Evolutionary conservation across 2,888 invertebrate genomes (phyloP).

Genomic region (Mystacides longicornis): DNA sequence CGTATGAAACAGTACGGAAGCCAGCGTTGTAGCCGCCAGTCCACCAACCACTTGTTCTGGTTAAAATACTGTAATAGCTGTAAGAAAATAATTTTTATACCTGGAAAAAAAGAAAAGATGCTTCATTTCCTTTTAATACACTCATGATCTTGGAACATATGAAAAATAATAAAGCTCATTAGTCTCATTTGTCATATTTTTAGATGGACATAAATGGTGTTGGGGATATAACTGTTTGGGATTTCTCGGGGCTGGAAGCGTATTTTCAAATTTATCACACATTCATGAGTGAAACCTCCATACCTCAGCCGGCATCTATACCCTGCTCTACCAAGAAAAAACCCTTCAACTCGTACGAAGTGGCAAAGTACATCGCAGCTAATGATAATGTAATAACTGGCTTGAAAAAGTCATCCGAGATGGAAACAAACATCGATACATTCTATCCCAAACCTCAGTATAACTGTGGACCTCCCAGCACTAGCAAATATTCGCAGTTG

Average conservation of each 20-base stretch:
- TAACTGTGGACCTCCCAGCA: constrained; percentile 9
- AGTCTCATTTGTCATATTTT: constrained; percentile 28
- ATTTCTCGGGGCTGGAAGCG: constrained; percentile 69
- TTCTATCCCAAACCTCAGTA: constrained; percentile 13
- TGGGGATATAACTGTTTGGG: constrained; percentile 63
- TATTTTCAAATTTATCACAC: constrained; percentile 66
- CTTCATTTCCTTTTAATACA: too few relatives aligned
- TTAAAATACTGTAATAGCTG: too few relatives aligned
- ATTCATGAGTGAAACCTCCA: constrained; percentile 47
- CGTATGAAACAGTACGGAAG: too few relatives aligned
- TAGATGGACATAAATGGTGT: constrained; percentile 46
- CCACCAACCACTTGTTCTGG: too few relatives aligned
- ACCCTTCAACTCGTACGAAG: constrained; percentile 20
- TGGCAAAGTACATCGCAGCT: constrained; percentile 26
- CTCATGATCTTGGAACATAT: too few relatives aligned
- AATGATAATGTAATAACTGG: constrained; percentile 26
- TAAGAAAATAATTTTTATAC: too few relatives aligned
- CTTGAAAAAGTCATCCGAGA: constrained; percentile 19
- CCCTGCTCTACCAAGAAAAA: constrained; percentile 16
- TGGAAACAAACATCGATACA: constrained; percentile 17
- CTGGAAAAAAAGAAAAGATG: too few relatives aligned
- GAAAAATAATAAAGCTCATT: too few relatives aligned
- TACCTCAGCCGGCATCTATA: constrained; percentile 21
- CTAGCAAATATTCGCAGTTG: constrained; percentile 33
- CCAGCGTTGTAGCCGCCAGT: too few relatives aligned